phyloP scores from a whole-genome alignment of 2,888 invertebrate species.

The Cloeon dipterum region DNA sequence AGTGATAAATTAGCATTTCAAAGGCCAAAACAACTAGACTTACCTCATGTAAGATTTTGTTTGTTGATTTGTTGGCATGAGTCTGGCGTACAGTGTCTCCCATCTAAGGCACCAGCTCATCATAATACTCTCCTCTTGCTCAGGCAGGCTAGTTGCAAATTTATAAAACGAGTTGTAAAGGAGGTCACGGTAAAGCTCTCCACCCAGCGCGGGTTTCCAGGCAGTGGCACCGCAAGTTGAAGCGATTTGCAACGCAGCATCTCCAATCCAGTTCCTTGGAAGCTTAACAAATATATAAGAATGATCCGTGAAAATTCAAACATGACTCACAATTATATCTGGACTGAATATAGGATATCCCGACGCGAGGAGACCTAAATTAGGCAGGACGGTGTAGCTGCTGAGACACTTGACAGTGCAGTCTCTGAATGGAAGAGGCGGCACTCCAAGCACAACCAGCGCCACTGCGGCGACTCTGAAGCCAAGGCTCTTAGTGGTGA shows the following conservation, averaged over 20 bases:
- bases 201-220: neutral
- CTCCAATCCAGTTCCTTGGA: neutral
- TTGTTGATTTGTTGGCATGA: too few species aligned
- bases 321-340: neutral
- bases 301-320: too few species aligned
- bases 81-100: neutral
- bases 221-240: neutral
- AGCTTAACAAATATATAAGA: too few species aligned
- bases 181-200: neutral
- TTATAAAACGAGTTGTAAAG: neutral
- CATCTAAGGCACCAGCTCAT: neutral
- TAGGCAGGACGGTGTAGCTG: slow-evolving; percentile 10
- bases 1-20: too few species aligned
- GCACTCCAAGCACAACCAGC: slow-evolving; percentile 15
- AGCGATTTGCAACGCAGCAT: neutral
- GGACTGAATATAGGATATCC: slow-evolving; percentile 11
- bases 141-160: neutral
- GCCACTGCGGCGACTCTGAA: slow-evolving; percentile 33
- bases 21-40: neutral
- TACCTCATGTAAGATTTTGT: too few species aligned
- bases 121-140: neutral
- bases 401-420: neutral
- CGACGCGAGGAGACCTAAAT: slow-evolving; percentile 5
- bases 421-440: slow-evolving; percentile 3
- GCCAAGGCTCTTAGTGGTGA: slow-evolving; percentile 28